These are phyloP conservation scores for Sebastes ruberrimus DNA, from an alignment of 2,797 vertebrate species.

Conservation along the genomic window DNA sequence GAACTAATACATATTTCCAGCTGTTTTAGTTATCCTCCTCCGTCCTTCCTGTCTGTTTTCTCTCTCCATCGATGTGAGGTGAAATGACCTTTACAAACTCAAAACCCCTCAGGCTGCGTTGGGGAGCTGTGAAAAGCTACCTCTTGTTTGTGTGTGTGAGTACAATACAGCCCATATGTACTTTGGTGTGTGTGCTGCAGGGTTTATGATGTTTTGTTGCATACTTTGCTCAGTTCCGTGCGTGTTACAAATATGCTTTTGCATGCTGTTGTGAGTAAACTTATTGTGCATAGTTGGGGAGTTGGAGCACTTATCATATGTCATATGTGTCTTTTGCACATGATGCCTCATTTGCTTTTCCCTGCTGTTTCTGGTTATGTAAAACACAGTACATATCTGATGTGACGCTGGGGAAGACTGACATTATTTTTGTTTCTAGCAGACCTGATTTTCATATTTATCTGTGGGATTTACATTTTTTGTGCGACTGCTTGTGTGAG, in stretches of 20 bases:
- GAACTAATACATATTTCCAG: constrained; percentile 8
- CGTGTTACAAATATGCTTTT: background rate
- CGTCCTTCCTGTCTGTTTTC: constrained; percentile 3
- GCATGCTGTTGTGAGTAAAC: background rate
- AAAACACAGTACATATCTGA: background rate
- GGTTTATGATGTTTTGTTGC: background rate
- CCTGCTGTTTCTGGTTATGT: constrained; percentile 12
- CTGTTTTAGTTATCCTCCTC: constrained; percentile 12
- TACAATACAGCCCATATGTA: background rate
- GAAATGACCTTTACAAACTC: constrained; percentile 31
- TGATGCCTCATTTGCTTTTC: constrained; percentile 1
- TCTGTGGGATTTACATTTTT: constrained; percentile 20
- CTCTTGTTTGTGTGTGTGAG: background rate
- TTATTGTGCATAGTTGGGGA: background rate
- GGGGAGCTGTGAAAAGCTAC: constrained; percentile 22
- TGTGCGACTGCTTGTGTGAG: background rate
- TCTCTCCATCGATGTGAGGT: constrained; percentile 17
- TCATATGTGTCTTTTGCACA: background rate
- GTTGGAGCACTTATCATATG: background rate
- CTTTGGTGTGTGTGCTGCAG: background rate
- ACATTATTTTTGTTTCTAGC: background rate
- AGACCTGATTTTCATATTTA: constrained; percentile 29
- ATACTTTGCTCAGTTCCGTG: background rate
- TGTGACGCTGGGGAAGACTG: background rate
- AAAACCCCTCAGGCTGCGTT: constrained; percentile 27